phyloP scores from a whole-genome alignment of 2,888 invertebrate species.

The Lacanobia wlatinum region DNA sequence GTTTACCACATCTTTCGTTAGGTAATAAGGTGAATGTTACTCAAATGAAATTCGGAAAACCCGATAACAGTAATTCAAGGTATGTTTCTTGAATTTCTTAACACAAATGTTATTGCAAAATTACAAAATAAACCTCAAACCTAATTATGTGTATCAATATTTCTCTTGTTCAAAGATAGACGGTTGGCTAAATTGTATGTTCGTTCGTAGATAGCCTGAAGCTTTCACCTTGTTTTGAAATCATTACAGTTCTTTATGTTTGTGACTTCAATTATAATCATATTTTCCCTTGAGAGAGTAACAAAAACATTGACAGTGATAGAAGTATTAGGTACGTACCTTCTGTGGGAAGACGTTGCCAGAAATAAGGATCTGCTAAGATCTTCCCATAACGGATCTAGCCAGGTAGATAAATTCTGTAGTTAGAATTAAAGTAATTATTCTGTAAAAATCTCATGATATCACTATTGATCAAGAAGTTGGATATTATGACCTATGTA shows the following conservation, averaged over 20 bases:
- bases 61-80: slow-evolving; percentile 27
- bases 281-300: not conserved
- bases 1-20: not conserved
- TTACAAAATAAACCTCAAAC: slow-evolving; percentile 41
- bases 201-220: slow-evolving; percentile 2
- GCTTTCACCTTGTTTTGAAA: not conserved
- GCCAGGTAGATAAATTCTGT: not conserved
- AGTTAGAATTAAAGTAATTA: not conserved
- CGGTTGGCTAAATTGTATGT: slow-evolving; percentile 13
- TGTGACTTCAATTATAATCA: not conserved
- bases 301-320: not conserved
- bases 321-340: not conserved
- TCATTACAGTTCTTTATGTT: not conserved
- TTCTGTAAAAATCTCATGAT: slow-evolving; percentile 21
- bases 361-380: not conserved
- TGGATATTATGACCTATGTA: slow-evolving; percentile 5
- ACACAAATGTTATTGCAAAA: slow-evolving; percentile 17
- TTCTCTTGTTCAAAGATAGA: slow-evolving; percentile 19
- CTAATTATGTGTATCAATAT: slow-evolving; percentile 23
- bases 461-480: slow-evolving; percentile 12
- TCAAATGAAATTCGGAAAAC: slow-evolving; percentile 29
- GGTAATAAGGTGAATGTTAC: slow-evolving; percentile 10
- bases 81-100: slow-evolving; percentile 33
- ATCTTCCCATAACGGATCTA: not conserved
- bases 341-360: not conserved